A percentile compares a stretch with the other conserved stretches of the same genome.
phyloP scores from a whole-genome alignment of 2,797 vertebrate genomes.

The Rhabdophis nuchalis region DNA sequence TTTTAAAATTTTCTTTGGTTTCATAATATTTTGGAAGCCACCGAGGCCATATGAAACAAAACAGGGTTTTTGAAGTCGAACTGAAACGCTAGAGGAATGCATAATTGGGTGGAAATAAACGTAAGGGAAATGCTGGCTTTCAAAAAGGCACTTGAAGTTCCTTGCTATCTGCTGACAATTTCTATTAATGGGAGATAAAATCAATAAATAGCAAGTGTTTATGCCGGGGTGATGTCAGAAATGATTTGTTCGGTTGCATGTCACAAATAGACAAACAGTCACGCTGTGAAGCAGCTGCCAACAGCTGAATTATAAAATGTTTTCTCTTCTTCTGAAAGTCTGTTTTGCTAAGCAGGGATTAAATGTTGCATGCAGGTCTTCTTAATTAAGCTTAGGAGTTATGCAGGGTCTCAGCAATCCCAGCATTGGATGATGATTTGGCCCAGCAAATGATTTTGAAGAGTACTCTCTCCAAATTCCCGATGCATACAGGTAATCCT shows the following conservation, averaged over 20 bases:
- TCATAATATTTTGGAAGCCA: neutral
- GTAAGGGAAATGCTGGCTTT: neutral
- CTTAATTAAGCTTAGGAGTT: conserved; percentile 42
- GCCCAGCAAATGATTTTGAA: conserved; percentile 44
- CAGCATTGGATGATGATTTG: too few species aligned
- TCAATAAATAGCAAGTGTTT: conserved; percentile 11
- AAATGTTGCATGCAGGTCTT: conserved; percentile 43
- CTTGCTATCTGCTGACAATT: neutral
- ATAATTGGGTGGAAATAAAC: neutral
- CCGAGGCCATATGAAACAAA: neutral
- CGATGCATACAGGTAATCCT: neutral
- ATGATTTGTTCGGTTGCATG: neutral
- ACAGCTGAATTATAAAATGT: conserved; percentile 31
- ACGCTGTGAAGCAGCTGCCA: conserved; percentile 26
- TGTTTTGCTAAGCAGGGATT: conserved; percentile 40
- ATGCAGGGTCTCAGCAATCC: neutral
- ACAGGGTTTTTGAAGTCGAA: neutral
- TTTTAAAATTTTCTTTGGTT: neutral
- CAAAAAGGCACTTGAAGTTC: neutral
- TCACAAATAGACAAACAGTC: conserved; percentile 41
- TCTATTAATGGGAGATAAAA: conserved; percentile 18
- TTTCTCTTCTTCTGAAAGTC: conserved; percentile 5
- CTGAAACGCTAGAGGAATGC: neutral
- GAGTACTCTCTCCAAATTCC: conserved; percentile 17
- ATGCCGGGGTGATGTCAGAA: conserved; percentile 8